Base-by-base conservation (phyloP, 2,797 vertebrate genomes). In the Alcedo quadribrachys region DNA sequence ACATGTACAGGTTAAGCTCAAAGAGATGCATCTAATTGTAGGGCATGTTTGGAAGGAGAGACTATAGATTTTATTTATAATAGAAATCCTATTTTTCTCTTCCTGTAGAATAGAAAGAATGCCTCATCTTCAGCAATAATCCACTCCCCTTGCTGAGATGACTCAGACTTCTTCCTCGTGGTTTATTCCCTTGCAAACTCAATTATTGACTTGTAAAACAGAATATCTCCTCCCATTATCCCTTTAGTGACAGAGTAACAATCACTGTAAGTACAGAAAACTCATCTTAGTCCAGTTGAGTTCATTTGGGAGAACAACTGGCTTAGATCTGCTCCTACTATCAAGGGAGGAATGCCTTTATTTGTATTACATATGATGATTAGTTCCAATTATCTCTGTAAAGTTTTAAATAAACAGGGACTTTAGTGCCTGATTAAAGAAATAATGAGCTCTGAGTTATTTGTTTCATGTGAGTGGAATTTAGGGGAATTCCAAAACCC, bases 131-230 rank as follows among this genome's bases (percentile, higher is more conserved):
- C 66, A 87, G 76, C 54, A 95, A 87, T 92, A 95, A 96, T 89
- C 19, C 50, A 55, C 73, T 97, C 78, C 71, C 76, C 48, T 90
- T 55, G 15, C 37, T 91, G 85, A 95, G 91, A 95, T 85, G 35
- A 92, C 54, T 91, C 71, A 55, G 30, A 51, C 15, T 30, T 87
- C 27, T 45, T 91, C 77, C 83, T 96, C 58, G 45, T 63, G 46
- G 74, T 93, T 96, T 96, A 93, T 95, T 97, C 89, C 85, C 68
- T 92, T 91, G 76, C 66, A 96, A 95, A 96, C 92, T 77, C 81
- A 89, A 95, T 96, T 92, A 94, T 89, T 95, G 84, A 92, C 92
- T 91, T 97, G 82, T 95, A 96, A 97, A 97, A 96, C 69, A 91
- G 93, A 95, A 81, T 48, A 95, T 95, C 91, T 96, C 62, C 11